Percentiles rank a stretch among this genome's conserved stretches.
phyloP scores from a whole-genome alignment of 1,140 invertebrate species.

The Acromyrmex heyeri region DNA sequence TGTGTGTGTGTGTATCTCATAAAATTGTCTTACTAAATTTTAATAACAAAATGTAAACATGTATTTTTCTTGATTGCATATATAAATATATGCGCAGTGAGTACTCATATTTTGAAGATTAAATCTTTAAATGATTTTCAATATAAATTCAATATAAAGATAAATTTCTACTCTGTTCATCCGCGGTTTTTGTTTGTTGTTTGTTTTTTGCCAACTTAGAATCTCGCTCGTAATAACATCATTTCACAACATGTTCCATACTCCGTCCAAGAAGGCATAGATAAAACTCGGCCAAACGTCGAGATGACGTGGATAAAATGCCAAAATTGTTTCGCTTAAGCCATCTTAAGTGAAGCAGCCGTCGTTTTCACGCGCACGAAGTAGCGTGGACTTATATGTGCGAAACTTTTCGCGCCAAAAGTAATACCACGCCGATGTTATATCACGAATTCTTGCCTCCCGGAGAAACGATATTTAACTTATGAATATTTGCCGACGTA shows the following conservation, averaged over 20 bases:
- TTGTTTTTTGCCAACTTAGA: slow-evolving; percentile 9
- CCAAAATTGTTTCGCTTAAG: slow-evolving; percentile 65
- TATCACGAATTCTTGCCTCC: slow-evolving; percentile 66
- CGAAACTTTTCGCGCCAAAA: slow-evolving; percentile 52
- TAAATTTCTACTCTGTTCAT: slow-evolving; percentile 16
- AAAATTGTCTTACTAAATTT: neutral
- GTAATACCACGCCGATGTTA: slow-evolving; percentile 72
- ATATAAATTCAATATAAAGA: neutral
- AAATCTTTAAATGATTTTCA: slow-evolving; percentile 19
- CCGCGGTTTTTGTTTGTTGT: no score
- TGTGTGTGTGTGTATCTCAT: neutral
- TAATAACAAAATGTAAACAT: neutral
- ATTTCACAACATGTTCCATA: slow-evolving; percentile 48
- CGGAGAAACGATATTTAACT: slow-evolving; percentile 80
- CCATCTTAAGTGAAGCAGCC: slow-evolving; percentile 26
- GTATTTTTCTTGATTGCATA: neutral
- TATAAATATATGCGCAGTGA: neutral
- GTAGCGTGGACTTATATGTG: neutral
- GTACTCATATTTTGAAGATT: neutral
- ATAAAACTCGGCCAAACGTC: slow-evolving; percentile 43
- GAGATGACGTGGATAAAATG: slow-evolving; percentile 61
- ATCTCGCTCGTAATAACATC: slow-evolving; percentile 42
- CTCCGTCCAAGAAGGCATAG: slow-evolving; percentile 47
- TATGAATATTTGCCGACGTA: slow-evolving; percentile 84
- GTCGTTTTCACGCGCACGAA: slow-evolving; percentile 15